A percentile compares a stretch with the other conserved stretches of the same genome.
phyloP scores from a whole-genome alignment of 2,888 invertebrate species.

The Drosophila acutilabella region DNA sequence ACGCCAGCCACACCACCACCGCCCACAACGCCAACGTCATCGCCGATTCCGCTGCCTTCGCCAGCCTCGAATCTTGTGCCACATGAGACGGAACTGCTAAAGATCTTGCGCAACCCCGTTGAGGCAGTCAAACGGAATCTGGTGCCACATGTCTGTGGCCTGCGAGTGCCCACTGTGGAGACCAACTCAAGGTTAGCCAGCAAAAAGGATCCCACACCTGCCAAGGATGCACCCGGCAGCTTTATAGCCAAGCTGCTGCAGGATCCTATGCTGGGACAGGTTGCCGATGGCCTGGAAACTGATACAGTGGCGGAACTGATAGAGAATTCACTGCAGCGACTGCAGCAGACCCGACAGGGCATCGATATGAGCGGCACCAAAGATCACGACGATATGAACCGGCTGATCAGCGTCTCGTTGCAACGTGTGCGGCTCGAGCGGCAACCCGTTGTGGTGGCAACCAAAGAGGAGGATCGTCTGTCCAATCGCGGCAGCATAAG shows the following conservation, averaged over 20 bases:
- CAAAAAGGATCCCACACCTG: constrained; percentile 79
- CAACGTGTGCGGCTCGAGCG: constrained; percentile 84
- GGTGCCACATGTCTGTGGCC: constrained; percentile 92
- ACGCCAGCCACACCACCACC: constrained; percentile 52
- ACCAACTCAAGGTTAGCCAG: constrained; percentile 30
- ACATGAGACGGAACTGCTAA: constrained; percentile 86
- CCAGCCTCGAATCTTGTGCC: constrained; percentile 61
- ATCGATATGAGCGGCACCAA: constrained; percentile 85
- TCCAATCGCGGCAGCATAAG: constrained; percentile 87
- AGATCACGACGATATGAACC: constrained; percentile 85
- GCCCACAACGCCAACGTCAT: constrained; percentile 15
- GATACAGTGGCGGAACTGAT: constrained; percentile 88
- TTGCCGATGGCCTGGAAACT: constrained; percentile 88
- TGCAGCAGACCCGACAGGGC: constrained; percentile 84
- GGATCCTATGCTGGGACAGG: constrained; percentile 88
- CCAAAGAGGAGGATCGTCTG: constrained; percentile 85
- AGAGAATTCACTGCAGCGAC: constrained; percentile 88
- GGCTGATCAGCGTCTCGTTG: constrained; percentile 84
- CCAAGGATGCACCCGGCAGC: constrained; percentile 72
- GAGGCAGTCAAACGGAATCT: constrained; percentile 91
- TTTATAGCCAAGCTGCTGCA: constrained; percentile 88
- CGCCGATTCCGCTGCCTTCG: constrained; percentile 3
- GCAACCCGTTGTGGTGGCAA: constrained; percentile 50
- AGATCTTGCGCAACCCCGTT: constrained; percentile 89
- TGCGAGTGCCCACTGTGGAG: constrained; percentile 82